Percentiles rank a stretch among this genome's conserved stretches.
Evolutionary conservation across 2,797 vertebrate species (phyloP).

Genomic region (Manis javanica): DNA sequence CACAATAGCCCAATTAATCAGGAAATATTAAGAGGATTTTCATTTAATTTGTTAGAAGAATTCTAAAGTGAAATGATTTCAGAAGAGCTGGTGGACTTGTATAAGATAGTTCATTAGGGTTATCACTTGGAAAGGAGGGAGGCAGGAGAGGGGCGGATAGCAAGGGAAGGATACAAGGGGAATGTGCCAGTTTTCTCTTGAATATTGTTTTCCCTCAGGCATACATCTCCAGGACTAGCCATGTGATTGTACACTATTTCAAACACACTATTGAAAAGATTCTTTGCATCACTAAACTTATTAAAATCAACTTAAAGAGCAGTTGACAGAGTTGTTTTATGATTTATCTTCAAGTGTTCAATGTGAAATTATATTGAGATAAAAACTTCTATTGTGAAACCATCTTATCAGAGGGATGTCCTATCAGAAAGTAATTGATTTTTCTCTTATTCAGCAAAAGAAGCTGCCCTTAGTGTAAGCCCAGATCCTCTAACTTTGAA

Average conservation of each 20-base stretch:
- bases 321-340: background rate
- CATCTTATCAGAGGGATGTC: background rate
- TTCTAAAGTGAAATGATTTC: conserved; percentile 15
- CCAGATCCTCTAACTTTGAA: background rate
- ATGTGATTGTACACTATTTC: background rate
- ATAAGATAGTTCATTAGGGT: background rate
- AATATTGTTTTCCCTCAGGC: background rate
- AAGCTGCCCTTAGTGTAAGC: background rate
- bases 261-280: background rate
- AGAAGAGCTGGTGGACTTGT: background rate
- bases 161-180: accelerated
- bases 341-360: background rate
- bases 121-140: background rate
- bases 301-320: background rate
- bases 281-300: background rate
- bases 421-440: background rate
- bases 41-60: conserved; percentile 36
- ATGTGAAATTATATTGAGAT: background rate
- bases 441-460: background rate
- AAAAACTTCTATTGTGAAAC: background rate
- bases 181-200: background rate
- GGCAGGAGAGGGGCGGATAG: background rate
- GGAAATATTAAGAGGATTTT: conserved; percentile 36
- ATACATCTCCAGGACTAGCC: background rate
- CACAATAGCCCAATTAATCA: conserved; percentile 24